A percentile compares a stretch with the other conserved stretches of the same genome.
Evolutionary conservation across 2,113 vertebrate species (phyloP).

Genomic region (Microcebus murinus): DNA sequence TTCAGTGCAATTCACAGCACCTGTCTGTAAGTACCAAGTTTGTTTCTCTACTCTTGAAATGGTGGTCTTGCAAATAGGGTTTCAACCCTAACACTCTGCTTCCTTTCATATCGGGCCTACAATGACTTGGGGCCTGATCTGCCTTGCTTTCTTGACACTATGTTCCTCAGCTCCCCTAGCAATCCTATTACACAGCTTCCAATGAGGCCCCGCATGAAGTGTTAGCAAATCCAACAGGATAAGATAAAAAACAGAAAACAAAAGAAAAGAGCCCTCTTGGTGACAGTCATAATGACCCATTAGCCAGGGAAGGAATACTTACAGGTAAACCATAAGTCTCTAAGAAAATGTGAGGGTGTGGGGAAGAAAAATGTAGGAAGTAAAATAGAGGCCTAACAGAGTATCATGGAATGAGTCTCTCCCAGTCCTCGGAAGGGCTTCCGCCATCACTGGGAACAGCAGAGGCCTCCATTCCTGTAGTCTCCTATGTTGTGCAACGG

Average conservation of each 20-base stretch:
- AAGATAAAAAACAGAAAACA: not conserved
- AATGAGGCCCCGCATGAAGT: not conserved
- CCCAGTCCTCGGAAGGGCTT: not conserved
- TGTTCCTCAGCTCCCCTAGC: not conserved
- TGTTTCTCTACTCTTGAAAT: not conserved
- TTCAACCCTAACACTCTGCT: not conserved
- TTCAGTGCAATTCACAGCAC: constrained; percentile 76
- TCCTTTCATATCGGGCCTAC: not conserved
- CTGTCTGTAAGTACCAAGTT: constrained; percentile 58
- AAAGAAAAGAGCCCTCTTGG: not conserved
- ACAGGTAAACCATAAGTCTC: not conserved
- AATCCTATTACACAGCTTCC: not conserved
- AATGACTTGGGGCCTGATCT: not conserved
- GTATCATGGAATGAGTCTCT: not conserved
- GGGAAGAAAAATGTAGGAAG: not conserved
- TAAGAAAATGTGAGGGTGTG: not conserved
- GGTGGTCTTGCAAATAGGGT: too few species aligned
- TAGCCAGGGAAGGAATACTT: not conserved
- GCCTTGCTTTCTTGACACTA: not conserved
- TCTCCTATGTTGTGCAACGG: not conserved
- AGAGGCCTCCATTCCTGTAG: not conserved
- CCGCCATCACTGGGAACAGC: not conserved
- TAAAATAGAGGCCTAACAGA: not conserved
- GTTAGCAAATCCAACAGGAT: not conserved
- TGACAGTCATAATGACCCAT: not conserved